phyloP scores from a whole-genome alignment of 2,113 vertebrate genomes.

The Isurus oxyrinchus region DNA sequence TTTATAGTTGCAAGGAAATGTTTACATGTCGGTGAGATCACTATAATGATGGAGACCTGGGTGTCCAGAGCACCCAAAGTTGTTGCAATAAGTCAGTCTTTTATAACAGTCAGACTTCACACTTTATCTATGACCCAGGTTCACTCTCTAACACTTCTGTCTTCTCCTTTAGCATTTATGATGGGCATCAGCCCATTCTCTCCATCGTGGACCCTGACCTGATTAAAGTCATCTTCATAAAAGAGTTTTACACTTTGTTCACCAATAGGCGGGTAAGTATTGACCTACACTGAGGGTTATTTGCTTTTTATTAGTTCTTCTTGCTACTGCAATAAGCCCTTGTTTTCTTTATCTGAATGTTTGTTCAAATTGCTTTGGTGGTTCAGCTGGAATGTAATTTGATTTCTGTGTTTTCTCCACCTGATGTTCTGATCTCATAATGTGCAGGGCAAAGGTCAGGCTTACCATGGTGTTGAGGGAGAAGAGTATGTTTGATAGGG shows the following conservation, averaged over 20 bases:
- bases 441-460: too few relatives aligned
- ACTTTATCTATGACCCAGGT: not conserved
- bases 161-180: not conserved
- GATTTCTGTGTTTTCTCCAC: too few relatives aligned
- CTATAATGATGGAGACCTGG: not conserved
- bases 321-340: too few relatives aligned
- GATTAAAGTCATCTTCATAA: conserved; percentile 8
- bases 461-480: too few relatives aligned
- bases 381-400: too few relatives aligned
- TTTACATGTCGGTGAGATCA: not conserved
- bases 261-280: conserved; percentile 22
- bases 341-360: too few relatives aligned
- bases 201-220: not conserved
- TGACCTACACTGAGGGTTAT: too few relatives aligned
- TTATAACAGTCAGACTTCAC: not conserved
- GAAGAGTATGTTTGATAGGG: too few relatives aligned
- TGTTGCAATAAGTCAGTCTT: too few relatives aligned
- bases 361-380: too few relatives aligned
- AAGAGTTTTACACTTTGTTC: conserved; percentile 18
- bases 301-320: too few relatives aligned
- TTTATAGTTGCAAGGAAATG: not conserved
- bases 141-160: not conserved
- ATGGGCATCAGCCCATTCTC: not conserved
- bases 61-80: not conserved
- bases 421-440: too few relatives aligned